Conservation (phyloP, 1,140 invertebrate species). For the Ctenoplectra terminalis region DNA sequence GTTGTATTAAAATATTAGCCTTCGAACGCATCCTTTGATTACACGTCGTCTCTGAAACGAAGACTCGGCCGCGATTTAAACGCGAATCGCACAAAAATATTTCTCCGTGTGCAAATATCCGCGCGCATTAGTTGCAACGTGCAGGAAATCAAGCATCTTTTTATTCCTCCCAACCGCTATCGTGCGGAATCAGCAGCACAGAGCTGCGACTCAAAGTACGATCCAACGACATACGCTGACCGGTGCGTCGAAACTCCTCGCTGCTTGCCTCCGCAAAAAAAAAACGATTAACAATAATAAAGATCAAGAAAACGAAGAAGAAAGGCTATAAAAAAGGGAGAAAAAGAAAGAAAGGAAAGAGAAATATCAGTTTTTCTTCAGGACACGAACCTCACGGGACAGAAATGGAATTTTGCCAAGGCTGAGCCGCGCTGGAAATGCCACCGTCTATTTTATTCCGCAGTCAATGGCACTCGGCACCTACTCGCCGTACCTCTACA, state of each 20-base stretch:
- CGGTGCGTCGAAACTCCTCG: slow-evolving; percentile 42
- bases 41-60: background rate
- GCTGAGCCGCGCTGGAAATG: slow-evolving; percentile 43
- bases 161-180: background rate
- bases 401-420: slow-evolving; percentile 65
- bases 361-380: slow-evolving; percentile 57
- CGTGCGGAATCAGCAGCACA: too few species aligned
- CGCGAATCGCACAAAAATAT: background rate
- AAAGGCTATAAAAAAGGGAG: too few species aligned
- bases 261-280: too few species aligned
- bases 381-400: slow-evolving; percentile 26
- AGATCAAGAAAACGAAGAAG: background rate
- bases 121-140: background rate
- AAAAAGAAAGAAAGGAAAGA: background rate
- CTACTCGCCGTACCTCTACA: slow-evolving; percentile 37
- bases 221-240: too few species aligned
- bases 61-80: background rate
- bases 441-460: slow-evolving; percentile 63
- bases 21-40: too few species aligned
- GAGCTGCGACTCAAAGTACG: too few species aligned
- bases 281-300: too few species aligned
- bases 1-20: too few species aligned
- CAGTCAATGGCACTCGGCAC: slow-evolving; percentile 66
- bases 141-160: background rate
- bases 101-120: too few species aligned